Percentiles rank a stretch among this genome's conserved stretches.
Evolutionary conservation across 2,797 vertebrate species (phyloP).

Genomic region (Pampus argenteus): DNA sequence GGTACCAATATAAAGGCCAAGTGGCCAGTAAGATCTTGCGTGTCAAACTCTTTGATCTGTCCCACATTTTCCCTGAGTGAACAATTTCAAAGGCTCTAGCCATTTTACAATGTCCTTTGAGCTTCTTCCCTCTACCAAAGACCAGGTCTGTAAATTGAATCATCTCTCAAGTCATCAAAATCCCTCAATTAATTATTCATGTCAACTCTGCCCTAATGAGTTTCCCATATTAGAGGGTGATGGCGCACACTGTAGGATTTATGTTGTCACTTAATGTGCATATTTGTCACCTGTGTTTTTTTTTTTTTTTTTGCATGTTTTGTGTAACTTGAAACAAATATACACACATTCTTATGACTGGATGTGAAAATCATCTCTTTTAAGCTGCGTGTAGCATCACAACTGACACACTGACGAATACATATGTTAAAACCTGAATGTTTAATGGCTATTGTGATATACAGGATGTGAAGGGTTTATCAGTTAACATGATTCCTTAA

Average conservation of each 20-base stretch:
- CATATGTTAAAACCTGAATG: neutral
- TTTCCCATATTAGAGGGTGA: too few species aligned
- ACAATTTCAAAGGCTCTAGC: too few species aligned
- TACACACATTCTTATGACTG: too few species aligned
- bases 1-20: neutral
- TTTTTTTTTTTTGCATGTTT: too few species aligned
- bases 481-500: neutral
- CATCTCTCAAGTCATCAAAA: too few species aligned
- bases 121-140: neutral
- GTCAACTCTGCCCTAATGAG: too few species aligned
- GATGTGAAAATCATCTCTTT: neutral
- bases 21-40: neutral
- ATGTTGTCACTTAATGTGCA: too few species aligned
- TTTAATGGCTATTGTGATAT: neutral
- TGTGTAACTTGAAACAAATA: too few species aligned
- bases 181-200: too few species aligned
- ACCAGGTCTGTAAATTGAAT: neutral
- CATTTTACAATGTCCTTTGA: neutral
- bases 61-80: neutral
- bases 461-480: neutral
- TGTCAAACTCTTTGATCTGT: too few species aligned
- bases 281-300: too few species aligned
- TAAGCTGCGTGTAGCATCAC: neutral
- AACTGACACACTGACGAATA: neutral
- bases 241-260: too few species aligned